Base-by-base conservation (phyloP, 2,797 vertebrate species). In the Acipenser ruthenus region DNA sequence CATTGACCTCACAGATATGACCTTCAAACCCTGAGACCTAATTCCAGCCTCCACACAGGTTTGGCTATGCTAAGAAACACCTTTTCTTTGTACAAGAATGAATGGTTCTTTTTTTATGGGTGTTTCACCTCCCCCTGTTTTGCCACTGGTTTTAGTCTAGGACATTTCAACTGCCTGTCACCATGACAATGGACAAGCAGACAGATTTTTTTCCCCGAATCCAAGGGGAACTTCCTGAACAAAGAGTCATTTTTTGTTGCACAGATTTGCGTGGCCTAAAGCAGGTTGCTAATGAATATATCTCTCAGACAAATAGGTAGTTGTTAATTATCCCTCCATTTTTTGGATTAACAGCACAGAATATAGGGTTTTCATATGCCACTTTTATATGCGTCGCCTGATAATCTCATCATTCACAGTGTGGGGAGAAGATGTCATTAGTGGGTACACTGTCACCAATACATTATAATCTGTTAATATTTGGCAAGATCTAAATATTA, bases 1-100 rank as follows among this genome's bases (percentile, higher is more conserved):
- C 85, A 86, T 88, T 91, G 89, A 91, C 90, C 89, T 84, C 85
- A 88, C 87, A 88, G 87, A 86, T 89, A 85, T 91, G 88, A 90
- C 86, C 85, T 90, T 89, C 86, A 87, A 89, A 87, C 87, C 79
- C 79, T 63, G 82, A 82, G 88, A 86, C 83, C 84, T 82, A 86
- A 85, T 85, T 88, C 83, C 83, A 86, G 86, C 87, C 85, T 83
- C 87, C 88, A 87, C 83, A 85, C 87, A 88, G 84, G 83, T 88
- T 67, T 86, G 75, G 83, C 82, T 86, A 86, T 85, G 84, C 86
- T 85, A 87, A 87, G 87, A 89, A 88, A 88, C 84, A 88, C 85
- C 84, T 90, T 87, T 88, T 85, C 86, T 87, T 87, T 87, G 83
- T 86, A 83, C 80, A 75, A 81, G 87, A 84, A 87, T 90, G 88